Base-by-base conservation (phyloP, 1,140 invertebrate genomes). In the Zelostemma sp. region DNA sequence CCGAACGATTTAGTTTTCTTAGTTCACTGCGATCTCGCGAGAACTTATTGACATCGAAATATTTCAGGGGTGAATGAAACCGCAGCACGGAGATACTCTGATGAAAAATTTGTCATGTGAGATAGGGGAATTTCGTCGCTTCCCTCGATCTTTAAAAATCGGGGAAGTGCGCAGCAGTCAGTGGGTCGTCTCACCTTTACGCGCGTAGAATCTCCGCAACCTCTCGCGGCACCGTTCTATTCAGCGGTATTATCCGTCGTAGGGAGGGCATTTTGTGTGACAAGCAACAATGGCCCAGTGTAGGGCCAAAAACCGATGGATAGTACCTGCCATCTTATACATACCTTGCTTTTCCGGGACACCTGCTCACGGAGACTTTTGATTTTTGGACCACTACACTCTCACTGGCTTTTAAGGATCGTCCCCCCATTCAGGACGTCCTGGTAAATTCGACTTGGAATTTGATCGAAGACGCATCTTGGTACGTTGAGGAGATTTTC, bases 311-410 rank as follows among this genome's bases (percentile, higher is more conserved):
- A 25, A 64, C 61, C 69, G 63, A 57, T 53, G 60, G 60, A 78
- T 77, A 72, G 73, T 81, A 82, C 81, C 80, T 83, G 81, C 81
- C 68, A 68, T 65, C 59, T 68, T 77, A 71, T n/a, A 25, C 21
- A 8, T 76, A 73, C 71, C 59, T 66, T 64, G 55, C 47, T 65
- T 66, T 71, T 61, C 51, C 55, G 58, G 59, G 64, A 68, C 81
- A 83, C 81, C 81, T 82, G 81, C 81, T 61, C 59, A 48, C 61
- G 56, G 35, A 82, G 80, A 82, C 80, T 83, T 83, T 82, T 81
- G 80, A 82, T 82, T 82, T 79, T 81, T 80, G 67, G 65, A 68
- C 74, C 78, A 80, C 67, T 75, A 62, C 62, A 68, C 63, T 60
- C 67, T 57, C 61, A 12, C 11, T 14, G 58, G 14, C 17, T 38